Conservation (phyloP, 2,113 vertebrate species). For the Pedionomus torquatus region DNA sequence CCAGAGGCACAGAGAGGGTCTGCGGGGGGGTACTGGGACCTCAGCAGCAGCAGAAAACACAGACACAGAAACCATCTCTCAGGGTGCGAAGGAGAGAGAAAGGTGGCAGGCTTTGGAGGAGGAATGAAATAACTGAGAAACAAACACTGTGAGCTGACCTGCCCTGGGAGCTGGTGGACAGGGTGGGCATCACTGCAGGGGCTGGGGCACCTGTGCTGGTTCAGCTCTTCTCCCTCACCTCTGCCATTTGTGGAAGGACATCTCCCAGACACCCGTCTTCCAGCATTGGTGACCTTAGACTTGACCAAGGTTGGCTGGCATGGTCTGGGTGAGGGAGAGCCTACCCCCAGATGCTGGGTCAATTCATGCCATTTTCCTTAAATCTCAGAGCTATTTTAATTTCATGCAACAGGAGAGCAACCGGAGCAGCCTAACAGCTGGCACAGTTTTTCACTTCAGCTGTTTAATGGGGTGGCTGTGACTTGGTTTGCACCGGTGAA, state of each 20-base stretch:
- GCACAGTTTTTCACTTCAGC: not conserved
- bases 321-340: not conserved
- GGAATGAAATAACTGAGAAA: not conserved
- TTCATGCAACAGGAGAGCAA: not conserved
- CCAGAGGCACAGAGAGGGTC: not conserved
- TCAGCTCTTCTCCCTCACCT: not conserved
- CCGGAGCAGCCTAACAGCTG: not conserved
- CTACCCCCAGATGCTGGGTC: not conserved
- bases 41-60: not conserved
- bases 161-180: not conserved
- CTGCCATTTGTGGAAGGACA: rapidly evolving
- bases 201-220: not conserved
- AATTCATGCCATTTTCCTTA: not conserved
- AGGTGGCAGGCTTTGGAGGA: not conserved
- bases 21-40: not conserved
- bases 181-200: rapidly evolving
- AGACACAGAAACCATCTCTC: not conserved
- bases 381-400: not conserved
- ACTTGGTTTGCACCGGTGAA: rapidly evolving
- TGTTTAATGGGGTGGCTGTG: not conserved
- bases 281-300: rapidly evolving
- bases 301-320: not conserved
- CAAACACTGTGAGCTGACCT: not conserved
- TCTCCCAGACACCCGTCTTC: rapidly evolving
- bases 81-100: not conserved